phyloP scores from a whole-genome alignment of 2,888 invertebrate genomes.

The Hirtodrosophila trivittata region DNA sequence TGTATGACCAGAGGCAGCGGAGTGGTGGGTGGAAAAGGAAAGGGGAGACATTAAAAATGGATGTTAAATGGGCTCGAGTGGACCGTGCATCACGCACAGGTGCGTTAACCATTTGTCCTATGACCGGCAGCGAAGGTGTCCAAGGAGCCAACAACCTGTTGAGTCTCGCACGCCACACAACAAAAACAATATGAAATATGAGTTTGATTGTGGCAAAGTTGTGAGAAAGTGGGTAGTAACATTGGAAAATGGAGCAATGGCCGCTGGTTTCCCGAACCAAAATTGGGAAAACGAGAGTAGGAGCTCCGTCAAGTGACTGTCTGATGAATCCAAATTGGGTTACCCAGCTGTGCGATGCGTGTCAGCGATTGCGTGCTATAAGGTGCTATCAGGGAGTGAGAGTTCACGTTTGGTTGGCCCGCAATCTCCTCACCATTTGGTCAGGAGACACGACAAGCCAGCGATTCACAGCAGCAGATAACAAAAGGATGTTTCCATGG shows the following conservation, averaged over 20 bases:
- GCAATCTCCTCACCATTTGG: constrained; percentile 8
- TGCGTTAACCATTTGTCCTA: constrained; percentile 21
- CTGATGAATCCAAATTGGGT: constrained; percentile 42
- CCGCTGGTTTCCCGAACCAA: neutral
- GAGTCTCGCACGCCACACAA: neutral
- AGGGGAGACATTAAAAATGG: constrained; percentile 57
- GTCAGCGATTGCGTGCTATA: constrained; percentile 54
- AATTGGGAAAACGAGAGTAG: neutral
- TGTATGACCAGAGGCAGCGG: no score
- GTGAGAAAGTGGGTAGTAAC: neutral
- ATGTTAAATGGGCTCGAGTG: constrained; percentile 36
- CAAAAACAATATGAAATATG: neutral
- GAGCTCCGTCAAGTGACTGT: constrained; percentile 24
- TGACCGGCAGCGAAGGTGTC: constrained; percentile 8
- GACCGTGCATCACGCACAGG: constrained; percentile 35
- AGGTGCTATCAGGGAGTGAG: neutral
- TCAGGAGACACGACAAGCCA: constrained; percentile 2
- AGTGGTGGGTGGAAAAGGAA: constrained; percentile 6
- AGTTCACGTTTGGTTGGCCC: neutral
- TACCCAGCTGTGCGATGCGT: constrained; percentile 66
- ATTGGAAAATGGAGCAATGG: constrained; percentile 31
- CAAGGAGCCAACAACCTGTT: constrained; percentile 36
- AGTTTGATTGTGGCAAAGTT: neutral
- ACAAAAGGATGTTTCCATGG: constrained; percentile 56
- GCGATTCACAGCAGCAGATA: constrained; percentile 59